phyloP scores from a whole-genome alignment of 2,888 invertebrate genomes.

The Apamea crenata region DNA sequence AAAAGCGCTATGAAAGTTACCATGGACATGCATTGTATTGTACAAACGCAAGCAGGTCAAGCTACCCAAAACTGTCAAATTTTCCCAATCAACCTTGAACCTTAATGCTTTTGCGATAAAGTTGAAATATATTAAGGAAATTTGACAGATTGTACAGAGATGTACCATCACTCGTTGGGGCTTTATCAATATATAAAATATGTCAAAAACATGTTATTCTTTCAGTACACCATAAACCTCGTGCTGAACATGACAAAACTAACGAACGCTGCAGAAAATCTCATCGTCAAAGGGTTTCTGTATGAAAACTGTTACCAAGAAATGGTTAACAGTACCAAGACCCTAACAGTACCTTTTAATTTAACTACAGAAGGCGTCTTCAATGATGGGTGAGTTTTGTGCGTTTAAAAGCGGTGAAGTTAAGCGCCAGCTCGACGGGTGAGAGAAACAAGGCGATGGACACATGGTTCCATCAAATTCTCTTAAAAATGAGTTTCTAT shows the following conservation, averaged over 20 bases:
- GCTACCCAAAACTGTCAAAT: no score
- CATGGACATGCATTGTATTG: not conserved
- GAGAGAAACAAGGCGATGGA: not conserved
- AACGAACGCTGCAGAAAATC: slow-evolving; percentile 55
- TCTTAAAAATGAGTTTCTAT: not conserved
- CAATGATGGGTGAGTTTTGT: slow-evolving; percentile 67
- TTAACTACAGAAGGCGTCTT: slow-evolving; percentile 61
- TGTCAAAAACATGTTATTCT: slow-evolving; percentile 37
- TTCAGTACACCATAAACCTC: slow-evolving; percentile 70
- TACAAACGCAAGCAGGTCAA: no score
- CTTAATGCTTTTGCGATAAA: no score
- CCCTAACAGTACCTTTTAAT: slow-evolving; percentile 54
- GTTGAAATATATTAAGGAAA: no score
- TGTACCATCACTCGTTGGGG: not conserved
- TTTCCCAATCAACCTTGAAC: no score
- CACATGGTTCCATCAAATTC: not conserved
- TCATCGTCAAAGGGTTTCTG: slow-evolving; percentile 64
- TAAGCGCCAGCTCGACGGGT: not conserved
- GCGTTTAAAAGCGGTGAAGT: not conserved
- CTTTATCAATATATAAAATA: not conserved
- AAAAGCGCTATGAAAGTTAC: not conserved
- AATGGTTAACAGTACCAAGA: not conserved
- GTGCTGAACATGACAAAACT: slow-evolving; percentile 70
- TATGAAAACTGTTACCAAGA: slow-evolving; percentile 67
- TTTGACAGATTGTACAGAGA: no score